Base-by-base conservation (phyloP, 2,888 invertebrate genomes). In the Nephrocerus scutellatus region DNA sequence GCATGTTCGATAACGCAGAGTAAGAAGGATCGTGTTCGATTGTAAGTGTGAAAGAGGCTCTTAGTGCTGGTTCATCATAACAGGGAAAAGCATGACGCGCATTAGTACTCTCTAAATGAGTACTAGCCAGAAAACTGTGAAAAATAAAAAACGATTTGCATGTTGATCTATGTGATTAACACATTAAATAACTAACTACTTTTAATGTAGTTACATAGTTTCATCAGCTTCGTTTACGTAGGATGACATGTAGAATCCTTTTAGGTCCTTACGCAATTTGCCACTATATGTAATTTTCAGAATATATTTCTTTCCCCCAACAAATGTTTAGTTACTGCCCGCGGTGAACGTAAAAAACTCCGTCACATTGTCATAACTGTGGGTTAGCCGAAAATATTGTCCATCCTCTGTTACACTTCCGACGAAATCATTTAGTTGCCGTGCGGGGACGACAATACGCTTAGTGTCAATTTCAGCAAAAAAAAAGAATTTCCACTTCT, bases 21-120 rank as follows among this genome's bases (percentile, higher is more conserved):
- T 59, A 66, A 10, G 46, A 47, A 14, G 50, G 39, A 48, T 54
- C 54, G 39, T 66, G 66, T 5, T 38, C 41, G 3, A 66, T 55
- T 25, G 55, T 53, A 6, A 66, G 59, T 10, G 50, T 50, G 33
- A 66, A 64, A 0, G 48, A 80, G 0, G 91, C 86, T 54, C 91
- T 88, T 68, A 82, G 77, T 6, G 78, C 55, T 1, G 66, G 66
- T 36, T 64, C 79, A 51, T 85, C 85, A 54, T 79, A 84, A 55
- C 85, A 85, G 0, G 85, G 85, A 59, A 85, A 84, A 0, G 78
- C 82, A 29, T 73, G 71, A 2, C 82, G 74, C 0, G 82, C 80
- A 41, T 74, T 73, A 1, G 76, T 76, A 1, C 79, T 74, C 57
- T 82, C 79, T 35, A 84, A 76, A 44, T 82, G 82, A 0, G 82